Conservation (phyloP, 2,888 invertebrate species). For the Cantharis lateralis region DNA sequence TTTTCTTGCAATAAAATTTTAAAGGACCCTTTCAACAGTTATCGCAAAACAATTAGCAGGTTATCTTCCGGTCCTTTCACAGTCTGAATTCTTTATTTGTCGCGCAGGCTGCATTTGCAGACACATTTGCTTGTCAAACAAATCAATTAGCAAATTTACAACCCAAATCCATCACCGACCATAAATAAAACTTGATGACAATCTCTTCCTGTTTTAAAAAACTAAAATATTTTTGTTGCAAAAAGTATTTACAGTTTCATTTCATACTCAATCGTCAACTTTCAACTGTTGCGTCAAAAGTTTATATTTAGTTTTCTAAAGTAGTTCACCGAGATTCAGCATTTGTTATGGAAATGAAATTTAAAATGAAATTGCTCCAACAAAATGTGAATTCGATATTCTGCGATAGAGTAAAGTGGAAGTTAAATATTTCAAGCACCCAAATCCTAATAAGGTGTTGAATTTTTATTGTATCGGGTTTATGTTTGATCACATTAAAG, state of each 20-base stretch:
- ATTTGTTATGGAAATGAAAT: not conserved
- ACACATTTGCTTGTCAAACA: not conserved
- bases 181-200: not conserved
- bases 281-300: not conserved
- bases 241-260: not conserved
- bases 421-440: not conserved
- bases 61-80: not conserved
- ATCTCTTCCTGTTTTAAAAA: not conserved
- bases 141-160: constrained; percentile 1
- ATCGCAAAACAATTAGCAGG: not conserved
- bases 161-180: not conserved
- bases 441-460: not conserved
- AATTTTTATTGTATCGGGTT: not conserved
- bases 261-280: not conserved
- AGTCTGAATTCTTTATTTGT: not conserved
- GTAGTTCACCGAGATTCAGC: not conserved
- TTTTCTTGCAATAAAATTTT: not conserved
- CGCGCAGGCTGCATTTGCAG: not conserved
- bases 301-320: not conserved
- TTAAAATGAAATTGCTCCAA: not conserved
- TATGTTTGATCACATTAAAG: not conserved
- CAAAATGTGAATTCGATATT: not conserved
- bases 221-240: not conserved
- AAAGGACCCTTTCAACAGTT: not conserved
- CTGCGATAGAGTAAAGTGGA: not conserved